Conservation (phyloP, 2,113 vertebrate species). For the Tringa solitaria region DNA sequence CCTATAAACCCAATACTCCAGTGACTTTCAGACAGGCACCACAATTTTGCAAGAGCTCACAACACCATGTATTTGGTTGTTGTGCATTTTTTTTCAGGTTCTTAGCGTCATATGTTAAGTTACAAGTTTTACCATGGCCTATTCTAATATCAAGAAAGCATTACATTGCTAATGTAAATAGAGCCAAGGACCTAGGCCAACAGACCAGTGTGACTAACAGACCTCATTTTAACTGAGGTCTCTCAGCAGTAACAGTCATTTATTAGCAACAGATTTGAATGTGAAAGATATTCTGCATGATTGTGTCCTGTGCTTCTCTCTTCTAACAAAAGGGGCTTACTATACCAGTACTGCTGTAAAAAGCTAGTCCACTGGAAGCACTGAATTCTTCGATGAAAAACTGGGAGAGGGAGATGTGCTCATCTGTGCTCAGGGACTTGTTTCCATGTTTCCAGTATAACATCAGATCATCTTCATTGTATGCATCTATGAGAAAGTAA, state of each 20-base stretch:
- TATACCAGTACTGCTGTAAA: slow-evolving; percentile 92
- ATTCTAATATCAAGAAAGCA: background rate
- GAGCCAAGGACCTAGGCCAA: background rate
- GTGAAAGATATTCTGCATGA: background rate
- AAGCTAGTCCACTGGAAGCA: slow-evolving; percentile 87
- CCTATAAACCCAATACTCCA: background rate
- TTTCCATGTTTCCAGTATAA: slow-evolving; percentile 92
- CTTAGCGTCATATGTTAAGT: background rate
- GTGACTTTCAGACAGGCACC: background rate
- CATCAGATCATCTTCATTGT: slow-evolving; percentile 92
- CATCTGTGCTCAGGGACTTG: slow-evolving; percentile 85
- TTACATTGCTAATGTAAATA: background rate
- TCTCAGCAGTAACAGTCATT: background rate
- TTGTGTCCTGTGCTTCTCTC: background rate
- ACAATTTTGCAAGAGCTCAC: background rate
- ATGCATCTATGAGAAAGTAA: slow-evolving; percentile 81
- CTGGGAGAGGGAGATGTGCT: slow-evolving; percentile 89
- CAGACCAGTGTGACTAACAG: background rate
- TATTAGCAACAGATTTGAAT: background rate
- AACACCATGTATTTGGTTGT: background rate
- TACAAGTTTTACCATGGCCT: background rate
- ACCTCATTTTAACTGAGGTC: background rate
- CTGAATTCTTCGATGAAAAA: slow-evolving; percentile 93
- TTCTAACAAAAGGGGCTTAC: background rate
- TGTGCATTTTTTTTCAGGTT: background rate